Evolutionary conservation across 2,113 vertebrate species (phyloP), one percentile per base, ranked within the genome.

Genomic region (Heterotilapia buettikoferi): DNA sequence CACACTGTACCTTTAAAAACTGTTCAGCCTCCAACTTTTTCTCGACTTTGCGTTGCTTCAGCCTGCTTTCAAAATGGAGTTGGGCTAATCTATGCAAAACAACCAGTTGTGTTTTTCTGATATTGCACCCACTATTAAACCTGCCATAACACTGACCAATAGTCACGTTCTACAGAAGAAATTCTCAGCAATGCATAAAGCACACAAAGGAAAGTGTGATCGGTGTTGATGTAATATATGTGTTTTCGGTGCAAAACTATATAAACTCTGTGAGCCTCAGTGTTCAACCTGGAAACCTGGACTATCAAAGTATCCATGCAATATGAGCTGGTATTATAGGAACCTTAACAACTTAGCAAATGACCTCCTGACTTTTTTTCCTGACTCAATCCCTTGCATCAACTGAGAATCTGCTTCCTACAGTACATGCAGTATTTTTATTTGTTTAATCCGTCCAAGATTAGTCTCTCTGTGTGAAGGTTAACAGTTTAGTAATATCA

Each of bases 1-100:
- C 85, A 84, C 81, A 92, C 87, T 89, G 66, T 50, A 84, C 79
- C 89, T 93, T 88, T 80, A 93, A 87, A 92, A 92, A 81, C 31
- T 59, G 9, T 50, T 89, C 84, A 63, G 13, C 56, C 91, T 83
- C 61, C 52, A 92, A 95, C 91, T 94, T 93, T 89, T 56, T 59
- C 80, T 29, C 54, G 81, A 89, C 80, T 87, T 73, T 81, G 59
- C 71, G 24, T 68, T 66, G 53, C 81, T 78, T 59, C 29, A 82
- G 88, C 16, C 80, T 71, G 33, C 13, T 61, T 92, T 91, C 45
- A 90, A 90, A 90, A 88, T 89, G 82, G 73, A 90, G 79, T 18
- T 21, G 57, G 81, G 19, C 61, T 85, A 61, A 84, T 86, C 24
- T 33, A 33, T 29, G 29, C 63, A 83, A 43, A 71, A 73, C n/a